Evolutionary conservation across 2,797 vertebrate species (phyloP).

Genomic region (Hippoglossus hippoglossus): DNA sequence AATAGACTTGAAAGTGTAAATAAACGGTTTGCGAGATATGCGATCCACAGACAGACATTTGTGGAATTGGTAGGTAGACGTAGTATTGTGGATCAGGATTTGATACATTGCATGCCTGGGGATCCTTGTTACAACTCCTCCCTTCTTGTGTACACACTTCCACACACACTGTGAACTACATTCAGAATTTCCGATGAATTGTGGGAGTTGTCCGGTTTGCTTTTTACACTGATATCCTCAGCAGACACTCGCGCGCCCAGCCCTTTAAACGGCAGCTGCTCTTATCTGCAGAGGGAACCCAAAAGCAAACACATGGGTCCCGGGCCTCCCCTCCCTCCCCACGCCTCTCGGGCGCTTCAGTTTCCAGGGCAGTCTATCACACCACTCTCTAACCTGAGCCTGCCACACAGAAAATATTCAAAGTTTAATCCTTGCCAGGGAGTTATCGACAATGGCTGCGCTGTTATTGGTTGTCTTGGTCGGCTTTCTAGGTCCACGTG

Average conservation of each 20-base stretch:
- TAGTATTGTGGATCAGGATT: neutral
- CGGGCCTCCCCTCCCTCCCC: constrained; percentile 14
- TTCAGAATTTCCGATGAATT: constrained; percentile 27
- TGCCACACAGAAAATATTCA: neutral
- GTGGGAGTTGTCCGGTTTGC: constrained; percentile 60
- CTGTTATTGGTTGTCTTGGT: neutral
- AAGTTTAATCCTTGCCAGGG: no score
- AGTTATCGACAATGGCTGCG: neutral
- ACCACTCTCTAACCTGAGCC: constrained; percentile 31
- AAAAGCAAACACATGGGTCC: constrained; percentile 57
- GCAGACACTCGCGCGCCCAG: constrained; percentile 42
- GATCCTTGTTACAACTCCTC: neutral
- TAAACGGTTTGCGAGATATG: no score
- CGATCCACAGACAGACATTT: no score
- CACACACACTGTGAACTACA: constrained; percentile 9
- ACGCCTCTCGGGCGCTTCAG: constrained; percentile 11
- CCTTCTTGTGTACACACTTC: neutral
- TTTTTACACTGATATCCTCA: constrained; percentile 48
- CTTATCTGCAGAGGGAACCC: constrained; percentile 67
- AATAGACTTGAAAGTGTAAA: no score
- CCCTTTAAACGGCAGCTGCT: constrained; percentile 65
- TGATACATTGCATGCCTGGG: neutral
- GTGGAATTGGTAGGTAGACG: no score
- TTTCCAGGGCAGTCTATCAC: constrained; percentile 55
- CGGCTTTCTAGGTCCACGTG: neutral